Evolutionary conservation across 2,888 invertebrate species (phyloP).

Genomic region (Machimus rusticus): DNA sequence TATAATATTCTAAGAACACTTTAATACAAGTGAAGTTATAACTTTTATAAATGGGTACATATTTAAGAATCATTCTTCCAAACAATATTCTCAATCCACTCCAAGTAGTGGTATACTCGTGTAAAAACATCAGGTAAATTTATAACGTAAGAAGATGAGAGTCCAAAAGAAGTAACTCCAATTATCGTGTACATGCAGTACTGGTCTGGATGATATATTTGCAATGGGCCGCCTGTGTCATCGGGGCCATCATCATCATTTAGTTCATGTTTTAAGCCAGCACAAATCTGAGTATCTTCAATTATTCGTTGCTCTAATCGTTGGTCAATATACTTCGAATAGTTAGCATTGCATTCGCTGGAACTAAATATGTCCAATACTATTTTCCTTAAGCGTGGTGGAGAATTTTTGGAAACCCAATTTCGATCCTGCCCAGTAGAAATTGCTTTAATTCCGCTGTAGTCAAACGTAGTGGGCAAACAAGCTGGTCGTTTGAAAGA

Average conservation of each 20-base stretch:
- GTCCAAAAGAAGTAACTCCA: conserved; percentile 66
- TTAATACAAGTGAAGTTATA: background rate
- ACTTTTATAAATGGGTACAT: no score
- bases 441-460: conserved; percentile 54
- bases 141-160: conserved; percentile 57
- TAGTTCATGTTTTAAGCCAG: conserved; percentile 61
- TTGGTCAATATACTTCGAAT: conserved; percentile 45
- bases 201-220: conserved; percentile 55
- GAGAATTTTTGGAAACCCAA: conserved; percentile 53
- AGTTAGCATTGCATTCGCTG: conserved; percentile 58
- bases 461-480: conserved; percentile 54
- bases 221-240: conserved; percentile 70
- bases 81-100: conserved; percentile 69
- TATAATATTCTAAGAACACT: background rate
- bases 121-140: conserved; percentile 68
- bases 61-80: conserved; percentile 61
- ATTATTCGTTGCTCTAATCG: conserved; percentile 62
- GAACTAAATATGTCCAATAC: conserved; percentile 61
- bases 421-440: conserved; percentile 66
- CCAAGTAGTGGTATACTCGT: conserved; percentile 65
- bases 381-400: conserved; percentile 65
- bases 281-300: conserved; percentile 65
- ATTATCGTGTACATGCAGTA: conserved; percentile 64
- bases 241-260: conserved; percentile 66
- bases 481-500: conserved; percentile 64